These are phyloP conservation scores for Syritta pipiens DNA, from an alignment of 2,888 invertebrate genomes.

Conservation along the genomic window DNA sequence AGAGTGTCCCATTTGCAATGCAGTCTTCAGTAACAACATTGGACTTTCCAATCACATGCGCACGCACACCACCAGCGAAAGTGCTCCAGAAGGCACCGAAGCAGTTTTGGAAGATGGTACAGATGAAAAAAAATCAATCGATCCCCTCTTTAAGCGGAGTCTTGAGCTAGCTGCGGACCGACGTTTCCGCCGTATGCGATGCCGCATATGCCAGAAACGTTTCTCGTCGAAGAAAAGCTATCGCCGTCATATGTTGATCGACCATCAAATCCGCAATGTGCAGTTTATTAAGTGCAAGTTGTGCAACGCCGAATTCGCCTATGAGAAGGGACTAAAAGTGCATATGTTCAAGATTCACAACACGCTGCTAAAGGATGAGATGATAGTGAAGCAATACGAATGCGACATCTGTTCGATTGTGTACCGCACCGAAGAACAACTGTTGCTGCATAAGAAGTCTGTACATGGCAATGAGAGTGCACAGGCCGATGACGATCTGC, in stretches of 20 bases:
- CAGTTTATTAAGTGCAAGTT: constrained; percentile 78
- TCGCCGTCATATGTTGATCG: constrained; percentile 78
- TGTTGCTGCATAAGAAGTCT: constrained; percentile 76
- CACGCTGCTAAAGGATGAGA: constrained; percentile 76
- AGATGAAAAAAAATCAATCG: constrained; percentile 35
- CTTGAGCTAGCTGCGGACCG: constrained; percentile 76
- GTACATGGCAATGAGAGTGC: constrained; percentile 74
- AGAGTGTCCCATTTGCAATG: constrained; percentile 77
- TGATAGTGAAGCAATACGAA: constrained; percentile 78
- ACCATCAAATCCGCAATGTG: constrained; percentile 78
- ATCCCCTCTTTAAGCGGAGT: constrained; percentile 74
- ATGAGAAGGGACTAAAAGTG: constrained; percentile 79
- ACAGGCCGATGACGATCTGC: constrained; percentile 65
- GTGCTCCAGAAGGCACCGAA: constrained; percentile 6
- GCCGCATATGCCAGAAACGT: constrained; percentile 78
- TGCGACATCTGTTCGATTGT: constrained; percentile 79
- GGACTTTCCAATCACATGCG: constrained; percentile 79
- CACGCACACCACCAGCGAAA: constrained; percentile 75
- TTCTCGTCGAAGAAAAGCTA: constrained; percentile 79
- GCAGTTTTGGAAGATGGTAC: constrained; percentile 29
- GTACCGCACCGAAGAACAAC: constrained; percentile 76
- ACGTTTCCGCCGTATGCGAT: constrained; percentile 78
- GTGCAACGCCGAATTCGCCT: constrained; percentile 79
- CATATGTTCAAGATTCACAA: constrained; percentile 79
- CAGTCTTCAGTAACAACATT: constrained; percentile 77